A percentile compares a stretch with the other conserved stretches of the same genome.
Evolutionary conservation across 2,113 vertebrate species (phyloP).

Genomic region (Choloepus hoffmanni): DNA sequence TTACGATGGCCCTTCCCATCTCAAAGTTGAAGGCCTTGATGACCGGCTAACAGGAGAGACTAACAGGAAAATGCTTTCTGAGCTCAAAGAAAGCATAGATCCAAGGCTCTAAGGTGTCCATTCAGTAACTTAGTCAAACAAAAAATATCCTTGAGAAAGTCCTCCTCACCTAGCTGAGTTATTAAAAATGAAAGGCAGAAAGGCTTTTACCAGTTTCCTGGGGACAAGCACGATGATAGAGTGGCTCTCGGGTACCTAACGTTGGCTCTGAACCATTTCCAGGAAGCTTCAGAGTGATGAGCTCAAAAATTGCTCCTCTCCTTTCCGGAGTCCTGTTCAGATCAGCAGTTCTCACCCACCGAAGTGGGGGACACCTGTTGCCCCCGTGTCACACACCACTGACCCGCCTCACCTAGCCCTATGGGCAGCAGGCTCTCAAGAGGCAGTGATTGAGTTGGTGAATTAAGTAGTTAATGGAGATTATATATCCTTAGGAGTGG

Average conservation of each 20-base stretch:
- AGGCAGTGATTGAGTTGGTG: too few relatives aligned
- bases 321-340: neutral
- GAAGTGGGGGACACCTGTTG: fast-evolving
- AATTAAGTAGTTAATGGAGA: fast-evolving
- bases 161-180: neutral
- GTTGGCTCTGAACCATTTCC: neutral
- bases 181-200: neutral
- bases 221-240: neutral
- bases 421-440: neutral
- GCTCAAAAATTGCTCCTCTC: neutral
- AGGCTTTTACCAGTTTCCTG: neutral
- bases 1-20: too few relatives aligned
- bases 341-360: fast-evolving
- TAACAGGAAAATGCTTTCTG: fast-evolving
- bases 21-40: neutral
- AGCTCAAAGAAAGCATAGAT: neutral
- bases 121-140: fast-evolving
- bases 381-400: fast-evolving
- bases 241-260: neutral
- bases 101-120: too few relatives aligned
- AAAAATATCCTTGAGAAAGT: fast-evolving
- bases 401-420: neutral
- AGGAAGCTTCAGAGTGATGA: fast-evolving
- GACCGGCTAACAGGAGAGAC: neutral
- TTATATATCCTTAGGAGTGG: fast-evolving